Evolutionary conservation across 2,113 vertebrate genomes (phyloP).

Genomic region (Thryonomys swinderianus): DNA sequence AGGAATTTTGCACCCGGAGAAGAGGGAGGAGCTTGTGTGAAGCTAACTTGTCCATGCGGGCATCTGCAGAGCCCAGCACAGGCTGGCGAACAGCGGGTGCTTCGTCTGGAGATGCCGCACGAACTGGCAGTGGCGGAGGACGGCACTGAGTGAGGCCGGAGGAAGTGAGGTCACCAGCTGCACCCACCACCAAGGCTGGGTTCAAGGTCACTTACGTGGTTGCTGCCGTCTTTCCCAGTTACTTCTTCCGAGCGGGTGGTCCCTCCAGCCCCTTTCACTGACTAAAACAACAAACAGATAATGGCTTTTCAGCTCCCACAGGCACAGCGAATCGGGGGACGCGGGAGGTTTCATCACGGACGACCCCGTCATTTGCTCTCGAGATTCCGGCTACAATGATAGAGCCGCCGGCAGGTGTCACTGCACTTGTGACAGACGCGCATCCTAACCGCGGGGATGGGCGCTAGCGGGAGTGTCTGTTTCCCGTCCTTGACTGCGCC

Average conservation of each 20-base stretch:
- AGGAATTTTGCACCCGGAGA: neutral
- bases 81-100: neutral
- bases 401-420: accelerated
- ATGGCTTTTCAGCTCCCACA: conserved; percentile 46
- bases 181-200: conserved; percentile 77
- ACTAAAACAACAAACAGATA: conserved; percentile 87
- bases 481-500: neutral
- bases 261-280: conserved; percentile 84
- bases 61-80: neutral
- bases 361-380: accelerated
- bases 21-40: accelerated
- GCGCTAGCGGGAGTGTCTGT: too few relatives aligned
- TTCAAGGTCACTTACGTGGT: conserved; percentile 85
- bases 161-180: neutral
- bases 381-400: neutral
- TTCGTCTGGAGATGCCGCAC: accelerated
- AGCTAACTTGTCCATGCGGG: accelerated
- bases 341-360: neutral
- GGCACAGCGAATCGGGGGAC: neutral
- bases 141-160: neutral
- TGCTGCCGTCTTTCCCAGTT: conserved; percentile 75
- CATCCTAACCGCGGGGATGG: neutral
- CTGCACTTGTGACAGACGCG: accelerated
- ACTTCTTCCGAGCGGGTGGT: conserved; percentile 71
- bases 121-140: neutral